Evolutionary conservation across 2,113 vertebrate species (phyloP).

Genomic region (Ctenomys sociabilis): DNA sequence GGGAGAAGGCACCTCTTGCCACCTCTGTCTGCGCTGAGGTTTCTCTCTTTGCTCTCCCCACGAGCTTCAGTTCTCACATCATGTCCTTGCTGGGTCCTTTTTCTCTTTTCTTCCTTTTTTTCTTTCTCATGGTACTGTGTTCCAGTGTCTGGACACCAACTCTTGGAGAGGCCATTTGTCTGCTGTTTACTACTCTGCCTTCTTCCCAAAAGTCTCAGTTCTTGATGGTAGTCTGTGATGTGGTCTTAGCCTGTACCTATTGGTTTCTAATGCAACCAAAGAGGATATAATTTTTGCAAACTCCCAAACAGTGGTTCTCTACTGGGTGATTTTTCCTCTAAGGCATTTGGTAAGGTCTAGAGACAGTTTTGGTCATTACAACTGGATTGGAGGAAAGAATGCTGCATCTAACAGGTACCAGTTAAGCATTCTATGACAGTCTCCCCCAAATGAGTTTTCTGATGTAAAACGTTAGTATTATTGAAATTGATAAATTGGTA

Average conservation of each 20-base stretch:
- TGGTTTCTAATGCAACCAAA: neutral
- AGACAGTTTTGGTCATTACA: constrained; percentile 41
- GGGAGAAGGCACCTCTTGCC: neutral
- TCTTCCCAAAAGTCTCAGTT: neutral
- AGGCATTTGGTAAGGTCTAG: neutral
- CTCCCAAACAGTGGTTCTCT: neutral
- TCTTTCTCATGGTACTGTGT: neutral
- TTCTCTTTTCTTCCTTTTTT: neutral
- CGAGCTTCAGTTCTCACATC: neutral
- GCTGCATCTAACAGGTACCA: neutral
- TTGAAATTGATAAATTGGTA: constrained; percentile 15
- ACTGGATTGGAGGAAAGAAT: neutral
- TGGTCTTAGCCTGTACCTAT: neutral
- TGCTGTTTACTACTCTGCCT: neutral
- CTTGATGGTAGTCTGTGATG: neutral
- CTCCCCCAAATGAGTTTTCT: neutral
- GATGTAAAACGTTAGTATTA: neutral
- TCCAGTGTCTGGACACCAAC: neutral
- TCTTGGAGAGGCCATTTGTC: neutral
- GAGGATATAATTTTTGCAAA: neutral
- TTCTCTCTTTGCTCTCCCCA: no score
- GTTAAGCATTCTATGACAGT: neutral
- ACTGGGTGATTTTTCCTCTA: neutral
- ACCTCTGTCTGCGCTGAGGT: neutral
- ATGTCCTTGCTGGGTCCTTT: neutral